Base-by-base conservation (phyloP, 2,797 vertebrate genomes). In the Sciaenops ocellatus region DNA sequence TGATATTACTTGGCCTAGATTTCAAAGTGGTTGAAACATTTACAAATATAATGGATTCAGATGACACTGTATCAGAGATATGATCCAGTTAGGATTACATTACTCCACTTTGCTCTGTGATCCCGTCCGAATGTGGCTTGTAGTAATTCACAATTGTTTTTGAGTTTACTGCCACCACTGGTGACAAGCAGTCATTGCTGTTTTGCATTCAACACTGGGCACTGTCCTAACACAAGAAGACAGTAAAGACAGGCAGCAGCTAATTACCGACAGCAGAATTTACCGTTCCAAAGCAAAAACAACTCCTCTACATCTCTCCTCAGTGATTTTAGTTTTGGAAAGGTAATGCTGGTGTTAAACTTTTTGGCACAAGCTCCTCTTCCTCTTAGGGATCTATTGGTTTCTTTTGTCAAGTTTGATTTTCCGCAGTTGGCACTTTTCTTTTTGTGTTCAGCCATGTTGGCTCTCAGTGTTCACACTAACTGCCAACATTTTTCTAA, bases 351-450 rank as follows among this genome's bases (percentile, higher is more conserved):
- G 62, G 73, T 18, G 28, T 42, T 46, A 18, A 75, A 70, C 26
- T n/a, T 50, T 64, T 67, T 12, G 55, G 22, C 42, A 42, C 26
- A 18, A 50, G 60, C 57, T 69, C 48, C 51, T 71, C 56, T 62
- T 66, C 34, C 75, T 66, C 10, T 3, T 9, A 41, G 44, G 22
- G 51, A 67, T 64, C 63, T 4, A 44, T 71, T 56, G 1, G 15
- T 52, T 47, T 61, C 63, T 41, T 47, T 28, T 66, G 71, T 64
- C 41, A n/a, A 18, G 13, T 62, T 30, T 13, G 44, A 69, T 75
- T 86, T 34, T 66, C 59, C 47, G 68, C 71, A 73, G 59, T 63
- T 71, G 74, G 38, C 65, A 54, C 73, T 51, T 67, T 47, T 57
- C 7, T 51, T 20, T 51, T 34, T 62, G 54, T 71, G 22, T 78